These are phyloP conservation scores for Thalpophila matura DNA, from an alignment of 2,888 invertebrate genomes.

Conservation along the genomic window DNA sequence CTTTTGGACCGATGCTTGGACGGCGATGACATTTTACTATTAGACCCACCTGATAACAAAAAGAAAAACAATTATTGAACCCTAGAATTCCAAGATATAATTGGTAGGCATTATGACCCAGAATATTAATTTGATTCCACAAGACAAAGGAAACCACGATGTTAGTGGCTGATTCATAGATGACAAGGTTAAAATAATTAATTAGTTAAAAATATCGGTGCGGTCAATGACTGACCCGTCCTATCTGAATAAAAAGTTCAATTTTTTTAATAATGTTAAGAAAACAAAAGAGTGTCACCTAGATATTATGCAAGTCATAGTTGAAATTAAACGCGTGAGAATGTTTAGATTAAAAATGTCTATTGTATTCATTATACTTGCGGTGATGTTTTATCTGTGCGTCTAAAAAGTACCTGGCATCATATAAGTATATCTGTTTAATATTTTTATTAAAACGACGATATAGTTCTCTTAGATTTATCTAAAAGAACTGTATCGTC, in stretches of 20 bases:
- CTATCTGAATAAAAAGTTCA: slow-evolving; percentile 29
- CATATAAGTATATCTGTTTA: too few relatives aligned
- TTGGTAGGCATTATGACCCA: neutral
- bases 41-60: slow-evolving; percentile 65
- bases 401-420: too few relatives aligned
- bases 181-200: slow-evolving; percentile 40
- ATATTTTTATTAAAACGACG: too few relatives aligned
- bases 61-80: neutral
- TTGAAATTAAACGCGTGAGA: slow-evolving; percentile 5
- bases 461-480: too few relatives aligned
- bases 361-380: neutral
- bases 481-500: too few relatives aligned
- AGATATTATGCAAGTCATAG: slow-evolving; percentile 42
- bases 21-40: slow-evolving; percentile 81
- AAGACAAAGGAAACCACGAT: slow-evolving; percentile 1
- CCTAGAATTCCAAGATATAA: neutral
- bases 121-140: neutral
- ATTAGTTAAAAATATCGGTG: slow-evolving; percentile 37
- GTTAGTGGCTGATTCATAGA: slow-evolving; percentile 18
- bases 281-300: slow-evolving; percentile 20
- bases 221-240: slow-evolving; percentile 52
- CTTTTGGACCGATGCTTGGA: slow-evolving; percentile 84
- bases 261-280: slow-evolving; percentile 10
- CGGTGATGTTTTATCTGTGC: neutral
- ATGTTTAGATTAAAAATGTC: slow-evolving; percentile 1